phyloP scores from a whole-genome alignment of 2,888 invertebrate genomes.

The Agrilus biguttatus region DNA sequence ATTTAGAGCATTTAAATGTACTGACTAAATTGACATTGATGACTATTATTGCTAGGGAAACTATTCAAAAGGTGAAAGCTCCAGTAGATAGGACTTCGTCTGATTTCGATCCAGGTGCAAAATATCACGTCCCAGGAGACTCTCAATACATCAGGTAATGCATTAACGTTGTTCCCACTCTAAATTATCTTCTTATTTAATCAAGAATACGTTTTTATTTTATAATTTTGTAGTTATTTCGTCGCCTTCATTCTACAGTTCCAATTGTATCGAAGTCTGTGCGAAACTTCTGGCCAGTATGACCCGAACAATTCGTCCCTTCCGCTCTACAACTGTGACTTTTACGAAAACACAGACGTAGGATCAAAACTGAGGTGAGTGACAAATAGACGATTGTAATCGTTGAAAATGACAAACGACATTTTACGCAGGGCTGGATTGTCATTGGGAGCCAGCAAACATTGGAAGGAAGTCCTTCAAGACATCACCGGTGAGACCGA shows the following conservation, averaged over 20 bases:
- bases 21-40: too few relatives aligned
- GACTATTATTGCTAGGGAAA: conserved; percentile 15
- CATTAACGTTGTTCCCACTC: too few relatives aligned
- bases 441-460: conserved; percentile 32
- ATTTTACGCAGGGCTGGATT: conserved; percentile 30
- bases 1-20: background rate
- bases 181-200: too few relatives aligned
- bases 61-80: conserved; percentile 25
- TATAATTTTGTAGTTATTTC: conserved; percentile 30
- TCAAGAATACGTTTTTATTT: conserved; percentile 13
- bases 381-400: too few relatives aligned
- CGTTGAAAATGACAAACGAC: too few relatives aligned
- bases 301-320: conserved; percentile 35
- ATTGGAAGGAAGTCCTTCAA: conserved; percentile 43
- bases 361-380: conserved; percentile 44
- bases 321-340: conserved; percentile 57
- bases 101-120: conserved; percentile 34
- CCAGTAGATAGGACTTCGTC: conserved; percentile 10
- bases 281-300: conserved; percentile 46
- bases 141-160: conserved; percentile 27
- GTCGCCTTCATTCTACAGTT: conserved; percentile 59
- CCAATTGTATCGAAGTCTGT: conserved; percentile 56
- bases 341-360: conserved; percentile 50
- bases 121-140: conserved; percentile 31
- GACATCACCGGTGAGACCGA: conserved; percentile 39